Base-by-base conservation (phyloP, 1,140 invertebrate genomes). In the Chionoecetes opilio region DNA sequence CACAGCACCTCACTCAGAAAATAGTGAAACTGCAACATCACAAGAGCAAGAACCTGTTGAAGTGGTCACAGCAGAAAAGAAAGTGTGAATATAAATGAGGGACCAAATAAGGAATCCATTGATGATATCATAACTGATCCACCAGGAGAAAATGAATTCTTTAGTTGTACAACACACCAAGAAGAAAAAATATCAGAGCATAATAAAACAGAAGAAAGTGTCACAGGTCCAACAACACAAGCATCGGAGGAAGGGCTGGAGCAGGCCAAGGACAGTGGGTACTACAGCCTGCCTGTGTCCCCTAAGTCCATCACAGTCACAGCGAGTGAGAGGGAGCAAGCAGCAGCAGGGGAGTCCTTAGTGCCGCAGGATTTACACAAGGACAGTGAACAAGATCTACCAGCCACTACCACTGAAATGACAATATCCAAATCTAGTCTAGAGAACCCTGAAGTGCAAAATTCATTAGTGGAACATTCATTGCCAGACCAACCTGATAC, bases 261-360 rank as follows among this genome's bases (percentile, higher is more conserved):
- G 11, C 82, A 92, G 21, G 84, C 82, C 90, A 95, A 92, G 35
- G 94, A 95, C 53, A 95, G 94, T 88, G 94, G 94, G 38, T 95
- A 95, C 63, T 95, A 95, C 37, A 95, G 94, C 41, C 38, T 95
- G 32, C 94, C 94, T 31, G 90, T 95, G 53, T 95, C 94, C 9
- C 94, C 94, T 37, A 94, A 94, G 26, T 87, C 93, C 63, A 88
- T 35, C 63, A 88, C 46, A 26, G 89, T 86, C 32, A 35, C 63
- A 26, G 41, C 63, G 38, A 91, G 90, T 29, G 90, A 32, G 41
- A 92, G 21, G 37, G 91, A 88, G 21, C 38, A 41, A 32, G 17
- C 82, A 14, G 89, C 31, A 3, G 38, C 31, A 3, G 32, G 11
- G 11, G 84, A 29, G 17, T 21, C 82, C n/a, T 46, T 31, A 14